Evolutionary conservation across 1,140 invertebrate species (phyloP), one percentile per base, ranked within the genome.

Genomic region (Drosophila navojoa): DNA sequence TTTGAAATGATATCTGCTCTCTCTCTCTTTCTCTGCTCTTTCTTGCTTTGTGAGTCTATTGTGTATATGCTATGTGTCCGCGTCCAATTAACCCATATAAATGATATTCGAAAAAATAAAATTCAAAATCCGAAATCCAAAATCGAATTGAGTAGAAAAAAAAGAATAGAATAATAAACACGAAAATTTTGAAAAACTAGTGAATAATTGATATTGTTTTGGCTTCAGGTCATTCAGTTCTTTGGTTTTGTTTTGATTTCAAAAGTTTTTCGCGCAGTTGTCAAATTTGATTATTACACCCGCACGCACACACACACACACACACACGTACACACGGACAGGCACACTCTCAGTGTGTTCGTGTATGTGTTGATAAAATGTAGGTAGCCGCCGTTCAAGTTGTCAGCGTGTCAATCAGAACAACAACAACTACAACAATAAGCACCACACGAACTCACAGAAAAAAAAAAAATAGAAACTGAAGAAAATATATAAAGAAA

Each of bases 211-310:
- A 79, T 50, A 55, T 50, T 50, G 69, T 15, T 50, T 76, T 64
- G 62, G 38, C 54, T 78, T 78, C 66, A 7, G 32, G 58, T 59
- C 10, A 73, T 80, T 53, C 16, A 53, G 44, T 58, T 49, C 9
- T 45, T 32, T 32, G n/a, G 15, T 19, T 70, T 38, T 87, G 79
- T 86, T 87, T 79, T 82, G 84, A 87, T 74, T 57, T 69, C 25
- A 42, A 79, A 87, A 45, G 79, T 87, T 86, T 77, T 89, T 89
- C 79, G 84, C 82, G 79, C 84, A 77, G 84, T 87, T 87, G 79
- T 87, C 82, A 87, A 82, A 87, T 89, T 89, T 58, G 79, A 77
- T 79, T 89, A 87, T 86, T 87, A 22, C 75, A 62, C 67, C 54
- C 54, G 29, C 25, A 42, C 59, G 57, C 47, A 42, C 54, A 29